These are phyloP conservation scores for Callopanchax toddi DNA, from an alignment of 2,113 vertebrate species.

Conservation along the genomic window DNA sequence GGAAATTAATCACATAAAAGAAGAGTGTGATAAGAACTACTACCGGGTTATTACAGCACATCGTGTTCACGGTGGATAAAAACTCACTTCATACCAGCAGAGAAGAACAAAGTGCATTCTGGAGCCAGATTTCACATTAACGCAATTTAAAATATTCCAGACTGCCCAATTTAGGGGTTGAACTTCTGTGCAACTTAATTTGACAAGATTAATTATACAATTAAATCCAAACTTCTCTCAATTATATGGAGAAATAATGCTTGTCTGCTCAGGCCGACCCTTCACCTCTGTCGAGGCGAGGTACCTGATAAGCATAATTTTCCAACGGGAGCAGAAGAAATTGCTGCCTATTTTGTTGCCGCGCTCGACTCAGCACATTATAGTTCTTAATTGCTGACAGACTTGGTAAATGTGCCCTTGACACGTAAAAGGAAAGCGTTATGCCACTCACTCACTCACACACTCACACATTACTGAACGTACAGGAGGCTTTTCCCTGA, in stretches of 20 bases:
- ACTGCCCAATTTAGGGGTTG: conserved; percentile 76
- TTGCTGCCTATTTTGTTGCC: conserved; percentile 72
- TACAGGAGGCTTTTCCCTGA: conserved; percentile 42
- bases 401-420: conserved; percentile 67
- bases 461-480: conserved; percentile 49
- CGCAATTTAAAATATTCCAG: conserved; percentile 80
- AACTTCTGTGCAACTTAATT: conserved; percentile 82
- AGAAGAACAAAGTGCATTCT: conserved; percentile 79
- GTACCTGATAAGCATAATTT: conserved; percentile 82
- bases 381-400: conserved; percentile 70
- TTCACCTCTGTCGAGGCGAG: conserved; percentile 76
- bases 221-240: conserved; percentile 83
- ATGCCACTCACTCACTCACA: conserved; percentile 51
- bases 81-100: conserved; percentile 68
- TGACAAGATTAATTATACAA: conserved; percentile 85
- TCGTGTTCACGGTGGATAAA: conserved; percentile 63
- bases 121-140: conserved; percentile 79
- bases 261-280: conserved; percentile 75
- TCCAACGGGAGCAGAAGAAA: conserved; percentile 73
- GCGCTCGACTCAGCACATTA: conserved; percentile 69
- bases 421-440: conserved; percentile 64
- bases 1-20: conserved; percentile 78
- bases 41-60: conserved; percentile 75
- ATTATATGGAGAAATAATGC: conserved; percentile 79
- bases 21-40: conserved; percentile 77